Base-by-base conservation (phyloP, 2,113 vertebrate species). In the Ammospiza caudacuta region DNA sequence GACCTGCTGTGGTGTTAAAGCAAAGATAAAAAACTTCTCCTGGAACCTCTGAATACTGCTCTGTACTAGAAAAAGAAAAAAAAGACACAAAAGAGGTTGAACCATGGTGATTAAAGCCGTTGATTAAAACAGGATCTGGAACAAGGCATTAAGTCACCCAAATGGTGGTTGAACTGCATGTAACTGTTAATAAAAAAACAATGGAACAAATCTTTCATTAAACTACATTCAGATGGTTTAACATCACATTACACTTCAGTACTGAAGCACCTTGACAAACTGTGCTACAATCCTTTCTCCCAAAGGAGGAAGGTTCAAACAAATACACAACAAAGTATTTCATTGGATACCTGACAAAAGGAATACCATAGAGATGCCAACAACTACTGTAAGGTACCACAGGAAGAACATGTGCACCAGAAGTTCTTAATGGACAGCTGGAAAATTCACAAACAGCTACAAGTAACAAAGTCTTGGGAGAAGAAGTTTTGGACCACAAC, bases 1-100 rank as follows among this genome's bases (percentile, higher is more conserved):
- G 95, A 99, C 99, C 97, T 99, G 99, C 77, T 99, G 99, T 92
- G 99, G 99, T 35, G 99, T 99, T 98, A 99, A 95, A 74, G 99
- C 99, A 98, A 99, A 99, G 97, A 99, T 99, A 89, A 99, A 99
- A 97, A 99, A 99, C 95, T 99, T 99, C 96, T 99, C 99, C 92
- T 99, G 99, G 96, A 99, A 99, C 58, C 99, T 98, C 87, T 99
- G 99, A 97, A 99, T 98, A 95, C 98, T 98, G 96, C 98, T 99
- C 79, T 79, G 98, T 98, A 98, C 99, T 99, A 85, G 43, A 95
- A 89, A 67, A 57, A 85, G 75, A 87, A 37, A 79, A 78, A 78
- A 55, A 67, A 95, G 8, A 95, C 47, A 94, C 6, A 95, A 49
- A 74, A 93, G 62, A 75, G 5, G 28, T 84, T 94, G 70, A 89